These are phyloP conservation scores for Octopus sinensis DNA, from an alignment of 1,140 invertebrate species.

Conservation along the genomic window DNA sequence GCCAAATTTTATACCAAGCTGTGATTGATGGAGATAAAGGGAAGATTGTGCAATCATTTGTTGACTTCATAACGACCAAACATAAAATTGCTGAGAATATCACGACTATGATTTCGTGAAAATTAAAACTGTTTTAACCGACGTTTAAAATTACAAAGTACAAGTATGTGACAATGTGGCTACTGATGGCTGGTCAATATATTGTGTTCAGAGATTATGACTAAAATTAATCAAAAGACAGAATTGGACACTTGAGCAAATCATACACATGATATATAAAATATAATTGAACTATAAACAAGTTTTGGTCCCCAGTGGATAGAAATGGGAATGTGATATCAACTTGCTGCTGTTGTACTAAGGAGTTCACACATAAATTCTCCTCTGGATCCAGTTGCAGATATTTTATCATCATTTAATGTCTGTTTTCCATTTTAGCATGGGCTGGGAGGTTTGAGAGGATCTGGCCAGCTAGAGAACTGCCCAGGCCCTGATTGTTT, in stretches of 20 bases:
- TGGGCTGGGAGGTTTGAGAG: too few relatives aligned
- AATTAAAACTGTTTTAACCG: neutral
- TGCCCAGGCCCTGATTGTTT: too few relatives aligned
- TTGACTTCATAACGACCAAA: neutral
- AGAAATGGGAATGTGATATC: too few relatives aligned
- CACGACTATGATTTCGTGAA: neutral
- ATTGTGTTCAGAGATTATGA: constrained; percentile 5
- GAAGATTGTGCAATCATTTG: constrained; percentile 5
- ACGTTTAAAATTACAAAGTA: neutral
- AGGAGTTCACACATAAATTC: too few relatives aligned
- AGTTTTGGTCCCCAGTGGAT: too few relatives aligned
- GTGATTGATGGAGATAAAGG: neutral
- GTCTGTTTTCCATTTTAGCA: too few relatives aligned
- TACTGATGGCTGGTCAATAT: constrained; percentile 5
- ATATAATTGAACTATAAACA: too few relatives aligned
- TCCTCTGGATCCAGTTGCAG: too few relatives aligned
- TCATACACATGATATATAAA: neutral
- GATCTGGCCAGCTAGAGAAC: too few relatives aligned
- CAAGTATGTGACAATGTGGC: neutral
- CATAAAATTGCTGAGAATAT: neutral
- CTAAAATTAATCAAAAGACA: neutral
- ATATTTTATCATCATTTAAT: too few relatives aligned
- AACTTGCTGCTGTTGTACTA: too few relatives aligned
- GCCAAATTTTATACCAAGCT: constrained; percentile 4
- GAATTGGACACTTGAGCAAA: neutral